A percentile compares a stretch with the other conserved stretches of the same genome.
Conservation (phyloP, 2,888 invertebrate genomes). For the Tetrapedia diversipes region DNA sequence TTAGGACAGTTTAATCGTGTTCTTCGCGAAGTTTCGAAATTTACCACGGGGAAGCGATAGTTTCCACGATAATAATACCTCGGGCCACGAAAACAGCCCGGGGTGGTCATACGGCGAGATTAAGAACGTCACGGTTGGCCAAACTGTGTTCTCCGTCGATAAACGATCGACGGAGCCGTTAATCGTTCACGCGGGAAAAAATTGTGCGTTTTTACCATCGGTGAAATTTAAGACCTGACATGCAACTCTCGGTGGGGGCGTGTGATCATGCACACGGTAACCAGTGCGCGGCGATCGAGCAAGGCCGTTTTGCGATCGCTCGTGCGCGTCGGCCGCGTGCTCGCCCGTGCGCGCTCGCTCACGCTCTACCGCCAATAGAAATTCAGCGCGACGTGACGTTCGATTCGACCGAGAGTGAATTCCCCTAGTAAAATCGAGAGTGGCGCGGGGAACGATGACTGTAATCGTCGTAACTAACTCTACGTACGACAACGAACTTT, state of each 20-base stretch:
- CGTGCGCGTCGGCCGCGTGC: slow-evolving; percentile 66
- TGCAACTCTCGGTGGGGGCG: slow-evolving; percentile 13
- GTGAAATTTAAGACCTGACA: slow-evolving; percentile 54
- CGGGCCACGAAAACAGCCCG: slow-evolving; percentile 25
- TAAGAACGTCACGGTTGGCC: slow-evolving; percentile 49
- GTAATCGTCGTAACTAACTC: slow-evolving; percentile 68
- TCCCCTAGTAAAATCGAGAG: slow-evolving; percentile 75
- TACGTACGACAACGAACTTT: slow-evolving; percentile 18
- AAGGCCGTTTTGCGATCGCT: slow-evolving; percentile 75
- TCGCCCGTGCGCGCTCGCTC: slow-evolving; percentile 26
- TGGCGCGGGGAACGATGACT: slow-evolving; percentile 62
- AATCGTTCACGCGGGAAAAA: slow-evolving; percentile 49
- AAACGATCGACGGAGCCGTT: slow-evolving; percentile 41
- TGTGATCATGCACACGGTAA: slow-evolving; percentile 52
- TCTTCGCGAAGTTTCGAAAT: neutral
- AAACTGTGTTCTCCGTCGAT: slow-evolving; percentile 12
- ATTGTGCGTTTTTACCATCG: slow-evolving; percentile 49
- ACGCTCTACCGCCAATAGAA: slow-evolving; percentile 63
- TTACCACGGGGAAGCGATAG: neutral
- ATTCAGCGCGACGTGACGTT: slow-evolving; percentile 61
- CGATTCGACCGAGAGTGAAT: slow-evolving; percentile 73
- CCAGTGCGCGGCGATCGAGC: slow-evolving; percentile 58
- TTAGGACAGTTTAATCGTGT: neutral
- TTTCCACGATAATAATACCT: slow-evolving; percentile 13
- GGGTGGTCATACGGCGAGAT: slow-evolving; percentile 29